These are phyloP conservation scores for Archips xylosteana DNA, from an alignment of 2,888 invertebrate genomes.

Conservation along the genomic window DNA sequence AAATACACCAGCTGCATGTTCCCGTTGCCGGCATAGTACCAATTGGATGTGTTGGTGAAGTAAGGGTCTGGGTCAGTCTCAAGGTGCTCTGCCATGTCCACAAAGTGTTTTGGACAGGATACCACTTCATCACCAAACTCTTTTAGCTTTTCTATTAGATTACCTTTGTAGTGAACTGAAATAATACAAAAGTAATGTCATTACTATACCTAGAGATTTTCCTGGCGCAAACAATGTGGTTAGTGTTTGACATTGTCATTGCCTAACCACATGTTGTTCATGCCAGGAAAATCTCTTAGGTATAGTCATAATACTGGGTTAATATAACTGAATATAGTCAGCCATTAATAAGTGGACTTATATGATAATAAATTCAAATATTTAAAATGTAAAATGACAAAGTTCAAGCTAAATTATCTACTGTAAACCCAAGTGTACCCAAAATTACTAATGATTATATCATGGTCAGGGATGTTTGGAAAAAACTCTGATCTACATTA, in stretches of 20 bases:
- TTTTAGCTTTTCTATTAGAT: slow-evolving; percentile 46
- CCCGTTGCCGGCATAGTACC: slow-evolving; percentile 79
- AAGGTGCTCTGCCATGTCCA: slow-evolving; percentile 68
- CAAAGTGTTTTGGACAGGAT: slow-evolving; percentile 66
- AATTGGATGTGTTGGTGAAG: slow-evolving; percentile 72
- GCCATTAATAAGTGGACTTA: no score
- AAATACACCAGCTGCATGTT: slow-evolving; percentile 65
- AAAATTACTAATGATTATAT: no score
- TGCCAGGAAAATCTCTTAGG: no score
- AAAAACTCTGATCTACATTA: no score
- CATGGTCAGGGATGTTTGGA: no score
- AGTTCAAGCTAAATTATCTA: no score
- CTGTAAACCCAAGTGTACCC: no score
- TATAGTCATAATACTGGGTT: not conserved
- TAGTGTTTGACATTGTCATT: no score
- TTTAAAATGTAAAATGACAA: no score
- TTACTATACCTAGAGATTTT: not conserved
- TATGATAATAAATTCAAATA: no score
- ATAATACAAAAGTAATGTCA: not conserved
- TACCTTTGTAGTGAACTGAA: not conserved
- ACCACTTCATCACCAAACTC: slow-evolving; percentile 68
- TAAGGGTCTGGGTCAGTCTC: slow-evolving; percentile 72
- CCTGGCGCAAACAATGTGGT: no score
- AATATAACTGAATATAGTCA: not conserved
- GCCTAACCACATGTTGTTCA: no score